Base-by-base conservation (phyloP, 2,797 vertebrate genomes). In the Parotocinclus haroldoi region DNA sequence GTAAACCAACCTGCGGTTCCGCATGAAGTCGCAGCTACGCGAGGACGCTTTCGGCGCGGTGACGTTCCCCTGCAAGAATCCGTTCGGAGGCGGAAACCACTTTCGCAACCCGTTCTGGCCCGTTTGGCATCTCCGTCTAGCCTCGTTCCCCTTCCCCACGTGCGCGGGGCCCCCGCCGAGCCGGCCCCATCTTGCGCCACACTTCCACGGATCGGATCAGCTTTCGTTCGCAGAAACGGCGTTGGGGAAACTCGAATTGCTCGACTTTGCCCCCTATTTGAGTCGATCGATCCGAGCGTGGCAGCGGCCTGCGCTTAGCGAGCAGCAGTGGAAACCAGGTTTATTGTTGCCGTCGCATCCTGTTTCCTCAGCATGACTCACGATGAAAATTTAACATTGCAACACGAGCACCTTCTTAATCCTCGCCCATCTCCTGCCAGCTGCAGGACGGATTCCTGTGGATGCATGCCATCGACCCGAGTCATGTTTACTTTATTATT, bases 211-310 rank as follows among this genome's bases (percentile, higher is more conserved):
- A 87, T 93, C 27, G 27, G 27, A 87, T 93, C 90, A 58, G 60
- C 86, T 95, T 93, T 90, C 89, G 81, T 49, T 62, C 79, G 38
- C 2, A 78, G 78, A 82, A 84, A 79, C 83, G 59, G 77, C 81
- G 78, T 79, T 80, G 73, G 79, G 84, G 77, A 79, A 73, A 72
- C 77, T 77, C 74, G 78, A 79, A 85, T 84, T 78, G 83, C 60
- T 57, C 18, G 18, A 66, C 58, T 63, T 64, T 68, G 57, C 48
- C 58, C 74, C 63, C 44, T 12, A 63, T 52, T 40, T 73, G 69
- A 75, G 58, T 78, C 77, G 84, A 64, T 76, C 78, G 64, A 79
- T 67, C 58, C 19, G 74, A 58, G 27, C 44, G 16, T 50, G 50
- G 16, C 38, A 68, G 62, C 66, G 45, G 78, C 50, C 51, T 36